Percentiles rank a stretch among this genome's conserved stretches.
These are phyloP conservation scores for Harpegnathos saltator DNA, from an alignment of 1,140 invertebrate species.

Conservation along the genomic window DNA sequence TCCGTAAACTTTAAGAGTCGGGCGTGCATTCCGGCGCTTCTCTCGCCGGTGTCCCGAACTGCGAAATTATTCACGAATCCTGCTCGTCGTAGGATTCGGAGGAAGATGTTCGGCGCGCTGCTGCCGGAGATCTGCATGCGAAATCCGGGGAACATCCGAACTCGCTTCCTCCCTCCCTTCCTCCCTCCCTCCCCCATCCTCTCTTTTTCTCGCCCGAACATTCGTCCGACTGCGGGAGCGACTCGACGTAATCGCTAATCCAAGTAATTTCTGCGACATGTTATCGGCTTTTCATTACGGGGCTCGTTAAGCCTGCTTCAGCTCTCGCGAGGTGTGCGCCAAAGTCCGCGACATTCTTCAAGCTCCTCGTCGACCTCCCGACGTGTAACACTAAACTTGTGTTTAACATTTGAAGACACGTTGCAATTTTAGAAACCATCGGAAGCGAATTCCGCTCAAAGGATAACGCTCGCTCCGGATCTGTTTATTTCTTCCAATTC, in stretches of 20 bases:
- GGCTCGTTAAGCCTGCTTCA: slow-evolving; percentile 43
- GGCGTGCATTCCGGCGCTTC: slow-evolving; percentile 4
- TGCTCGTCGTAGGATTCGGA: slow-evolving; percentile 1
- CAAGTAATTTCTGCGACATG: slow-evolving; percentile 43
- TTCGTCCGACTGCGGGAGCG: not conserved
- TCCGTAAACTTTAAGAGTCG: slow-evolving; percentile 37
- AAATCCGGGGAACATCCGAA: slow-evolving; percentile 31
- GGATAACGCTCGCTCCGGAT: not conserved
- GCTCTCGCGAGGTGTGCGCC: slow-evolving; percentile 24
- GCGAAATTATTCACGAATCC: slow-evolving; percentile 46
- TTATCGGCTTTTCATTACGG: slow-evolving; percentile 42
- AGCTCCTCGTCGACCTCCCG: slow-evolving; percentile 37
- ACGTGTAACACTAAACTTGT: slow-evolving; percentile 29
- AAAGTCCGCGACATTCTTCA: slow-evolving; percentile 17
- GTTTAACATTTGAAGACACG: slow-evolving; percentile 18
- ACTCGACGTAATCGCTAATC: slow-evolving; percentile 38
- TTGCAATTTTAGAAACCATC: not conserved
- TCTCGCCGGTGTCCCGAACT: slow-evolving; percentile 8
- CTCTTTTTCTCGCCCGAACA: no score
- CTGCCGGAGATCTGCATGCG: slow-evolving; percentile 34
- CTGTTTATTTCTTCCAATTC: not conserved
- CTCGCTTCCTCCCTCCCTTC: no score
- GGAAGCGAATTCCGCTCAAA: not conserved
- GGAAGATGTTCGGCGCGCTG: slow-evolving; percentile 13
- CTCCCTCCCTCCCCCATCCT: no score